phyloP scores from a whole-genome alignment of 2,797 vertebrate genomes.

The Percopsis omiscomaycus region DNA sequence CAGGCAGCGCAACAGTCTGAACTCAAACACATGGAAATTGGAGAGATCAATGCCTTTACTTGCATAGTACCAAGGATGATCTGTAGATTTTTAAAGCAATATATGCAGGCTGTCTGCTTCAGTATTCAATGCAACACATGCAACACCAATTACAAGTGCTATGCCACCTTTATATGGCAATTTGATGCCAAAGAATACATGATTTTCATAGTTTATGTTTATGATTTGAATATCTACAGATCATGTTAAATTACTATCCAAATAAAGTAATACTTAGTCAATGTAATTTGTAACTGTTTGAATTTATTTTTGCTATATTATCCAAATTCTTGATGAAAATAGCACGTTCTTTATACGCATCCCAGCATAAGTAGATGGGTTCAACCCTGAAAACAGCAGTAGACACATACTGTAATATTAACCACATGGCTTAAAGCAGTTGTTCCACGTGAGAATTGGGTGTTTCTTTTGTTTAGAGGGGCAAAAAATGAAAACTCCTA shows the following conservation, averaged over 20 bases:
- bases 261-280: conserved; percentile 28
- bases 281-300: conserved; percentile 3
- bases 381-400: conserved; percentile 53
- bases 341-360: conserved; percentile 48
- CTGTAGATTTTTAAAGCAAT: conserved; percentile 46
- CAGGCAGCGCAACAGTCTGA: conserved; percentile 36
- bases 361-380: conserved; percentile 26
- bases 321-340: conserved; percentile 35
- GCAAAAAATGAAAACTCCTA: conserved; percentile 26
- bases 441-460: conserved; percentile 29
- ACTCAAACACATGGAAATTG: conserved; percentile 40
- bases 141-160: conserved; percentile 40
- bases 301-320: conserved; percentile 30
- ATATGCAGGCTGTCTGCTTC: conserved; percentile 34
- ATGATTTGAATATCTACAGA: conserved; percentile 42
- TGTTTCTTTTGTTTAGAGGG: conserved; percentile 30
- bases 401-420: conserved; percentile 40
- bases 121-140: conserved; percentile 46
- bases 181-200: conserved; percentile 26
- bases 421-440: conserved; percentile 50
- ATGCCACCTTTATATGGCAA: conserved; percentile 33
- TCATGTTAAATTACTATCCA: conserved; percentile 56
- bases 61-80: conserved; percentile 56
- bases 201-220: conserved; percentile 8
- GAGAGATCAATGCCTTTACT: conserved; percentile 27